These are phyloP conservation scores for Excalfactoria chinensis DNA, from an alignment of 2,113 vertebrate species.

Conservation along the genomic window DNA sequence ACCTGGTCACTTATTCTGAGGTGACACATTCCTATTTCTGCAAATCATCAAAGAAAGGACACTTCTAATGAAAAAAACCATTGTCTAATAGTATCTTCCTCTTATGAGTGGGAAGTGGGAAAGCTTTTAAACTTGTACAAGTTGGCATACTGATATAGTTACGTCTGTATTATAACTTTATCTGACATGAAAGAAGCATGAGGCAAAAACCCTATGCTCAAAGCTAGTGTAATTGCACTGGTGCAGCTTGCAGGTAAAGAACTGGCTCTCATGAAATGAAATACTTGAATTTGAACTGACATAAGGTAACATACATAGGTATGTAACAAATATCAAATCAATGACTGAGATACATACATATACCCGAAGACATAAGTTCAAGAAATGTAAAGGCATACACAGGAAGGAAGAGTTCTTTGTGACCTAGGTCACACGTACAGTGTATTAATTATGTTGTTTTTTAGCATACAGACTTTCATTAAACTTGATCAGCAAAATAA, in stretches of 20 bases:
- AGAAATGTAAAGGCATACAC: neutral
- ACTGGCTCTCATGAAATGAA: neutral
- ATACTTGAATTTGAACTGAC: neutral
- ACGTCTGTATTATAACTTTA: neutral
- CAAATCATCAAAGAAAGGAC: neutral
- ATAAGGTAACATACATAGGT: neutral
- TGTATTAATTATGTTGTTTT: neutral
- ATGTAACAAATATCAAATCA: neutral
- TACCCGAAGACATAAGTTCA: neutral
- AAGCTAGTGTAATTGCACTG: neutral
- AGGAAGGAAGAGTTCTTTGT: neutral
- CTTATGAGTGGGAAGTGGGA: neutral
- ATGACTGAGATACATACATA: neutral
- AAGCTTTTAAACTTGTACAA: conserved; percentile 1
- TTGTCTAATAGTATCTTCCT: neutral
- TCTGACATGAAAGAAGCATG: neutral
- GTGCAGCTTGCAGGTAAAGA: neutral
- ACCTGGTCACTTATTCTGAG: neutral
- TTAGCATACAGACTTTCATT: neutral
- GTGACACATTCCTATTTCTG: neutral
- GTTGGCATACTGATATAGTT: neutral
- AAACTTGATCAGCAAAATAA: neutral
- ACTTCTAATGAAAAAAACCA: neutral
- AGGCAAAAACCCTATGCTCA: neutral
- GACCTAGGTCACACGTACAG: neutral